Evolutionary conservation across 2,797 vertebrate species (phyloP), one percentile per base, ranked within the genome.

Genomic region (Manis crassicaudata): DNA sequence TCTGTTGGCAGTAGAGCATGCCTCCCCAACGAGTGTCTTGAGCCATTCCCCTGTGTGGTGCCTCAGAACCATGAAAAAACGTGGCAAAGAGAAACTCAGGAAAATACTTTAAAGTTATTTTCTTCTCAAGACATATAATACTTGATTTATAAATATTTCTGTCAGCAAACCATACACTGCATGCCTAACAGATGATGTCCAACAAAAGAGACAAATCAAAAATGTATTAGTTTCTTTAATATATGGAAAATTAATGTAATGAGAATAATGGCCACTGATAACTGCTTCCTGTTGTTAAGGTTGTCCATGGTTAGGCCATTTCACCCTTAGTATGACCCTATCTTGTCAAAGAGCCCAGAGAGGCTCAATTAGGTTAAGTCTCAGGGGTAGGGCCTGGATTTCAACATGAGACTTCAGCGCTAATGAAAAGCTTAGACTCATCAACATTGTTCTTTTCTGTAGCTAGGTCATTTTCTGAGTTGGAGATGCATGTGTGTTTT

Each of bases 151-250:
- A 96, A 96, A 93, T 23, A 16, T 83, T 96, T 94, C 88, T 35
- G 63, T 35, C n/a, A 77, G 87, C 29, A 90, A 58, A 85, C 25
- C 27, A 88, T 56, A 43, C 32, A 3, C 23, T 72, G 76, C 27
- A 32, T 76, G 27, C 58, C 90, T 88, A 94, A 84, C 80, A 96
- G 92, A 97, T 93, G 91, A 97, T 93, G 91, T 58, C 43, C 6
- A 75, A 67, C 54, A 82, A 88, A 58, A 82, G 14, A 94, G 43
- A 88, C 40, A 83, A 95, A 70, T 87, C 3, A 88, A 94, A 46
- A 95, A 94, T 37, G 32, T 4, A 70, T 88, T 79, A 32, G 46
- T 85, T 95, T 88, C 63, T 86, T 86, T 23, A 80, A 83, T 63
- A 72, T 79, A 46, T 7, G 52, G 46, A 90, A 77, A 88, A 94